Evolutionary conservation across 2,888 invertebrate genomes (phyloP), one percentile per base, ranked within the genome.

Genomic region (Argyresthia goedartella): DNA sequence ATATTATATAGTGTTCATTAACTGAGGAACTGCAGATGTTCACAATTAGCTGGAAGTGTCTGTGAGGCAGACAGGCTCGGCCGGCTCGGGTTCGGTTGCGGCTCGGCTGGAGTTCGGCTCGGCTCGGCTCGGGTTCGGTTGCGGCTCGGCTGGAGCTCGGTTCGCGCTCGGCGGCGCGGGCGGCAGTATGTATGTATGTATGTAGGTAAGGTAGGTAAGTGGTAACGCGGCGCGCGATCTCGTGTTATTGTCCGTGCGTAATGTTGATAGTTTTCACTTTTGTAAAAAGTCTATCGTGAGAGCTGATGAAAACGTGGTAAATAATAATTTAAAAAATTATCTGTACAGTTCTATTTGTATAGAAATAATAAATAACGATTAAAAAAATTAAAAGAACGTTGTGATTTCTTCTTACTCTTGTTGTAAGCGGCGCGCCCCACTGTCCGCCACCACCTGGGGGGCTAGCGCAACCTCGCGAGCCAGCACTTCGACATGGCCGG

Each of bases 311-410:
- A 81, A 58, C 78, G 79, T 79, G 79, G 84, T 81, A 79, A 84
- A 82, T 81, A 72, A 73, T 77, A 85, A 87, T 84, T 87, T 84
- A 87, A 87, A 75, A 78, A 81, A 80, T 73, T 81, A 85, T 86
- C 86, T 88, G 88, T 88, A 88, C 88, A 88, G 87, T 87, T 84
- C 84, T 88, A 87, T 88, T 88, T 87, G 88, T 88, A 88, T 88
- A 88, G 88, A 87, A 87, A 84, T 87, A 87, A 87, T 84, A 81
- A 87, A 87, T 85, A 86, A 88, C 73, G 80, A 87, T 86, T 85
- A 73, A 81, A 87, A 82, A 79, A 74, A 71, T 76, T 69, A 73
- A 81, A 79, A 81, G 67, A 70, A 81, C 74, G 79, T 84, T 84
- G 82, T 86, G 84, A 84, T 84, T 84, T 85, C 76, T 77, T 73